Evolutionary conservation across 2,797 vertebrate species (phyloP), one percentile per base, ranked within the genome.

Genomic region (Tamandua tetradactyla): DNA sequence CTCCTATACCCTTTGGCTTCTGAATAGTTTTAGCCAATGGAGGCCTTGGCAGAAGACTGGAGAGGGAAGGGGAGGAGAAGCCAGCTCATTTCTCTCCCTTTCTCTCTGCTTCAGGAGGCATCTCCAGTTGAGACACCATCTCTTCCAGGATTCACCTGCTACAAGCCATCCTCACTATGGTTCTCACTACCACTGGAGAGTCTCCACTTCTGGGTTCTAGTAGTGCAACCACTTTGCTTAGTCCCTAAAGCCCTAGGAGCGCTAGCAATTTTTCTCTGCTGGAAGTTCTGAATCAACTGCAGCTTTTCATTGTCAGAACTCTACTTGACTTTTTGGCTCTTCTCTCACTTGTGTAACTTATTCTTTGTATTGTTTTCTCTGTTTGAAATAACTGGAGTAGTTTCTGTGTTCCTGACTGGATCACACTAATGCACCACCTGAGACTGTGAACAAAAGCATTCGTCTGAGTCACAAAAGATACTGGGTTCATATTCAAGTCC

Each of bases 161-260:
- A 4, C 2, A 6, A 49, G 30, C 32, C 5, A 25, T 52, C 35
- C 20, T 37, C 35, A 32, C 69, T 78, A 9, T 7, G 10, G 25
- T 59, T 49, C 25, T 40, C 30, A 74, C 37, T 86, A 47, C 30
- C 61, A 20, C 10, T 3, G 57, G 27, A 85, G 32, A 11, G 13
- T 23, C 55, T 40, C 32, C 4, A 25, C n/a, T 44, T 42, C 64
- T 10, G 10, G 64, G 18, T 8, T 25, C 27, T n/a, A 23, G 52
- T 23, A 30, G 25, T 12, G 0, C 35, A 15, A 3, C 55, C 23
- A 1, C n/a, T 40, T 72, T 23, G 13, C 22, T 20, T 1, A 72
- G 20, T n/a, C 1, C 14, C 5, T 17, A 14, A 75, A 32, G 8
- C 11, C 2, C 4, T 10, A 4, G 25, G 7, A 10, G 30, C 37